phyloP scores from a whole-genome alignment of 2,888 invertebrate species.

The Clunio marinus region DNA sequence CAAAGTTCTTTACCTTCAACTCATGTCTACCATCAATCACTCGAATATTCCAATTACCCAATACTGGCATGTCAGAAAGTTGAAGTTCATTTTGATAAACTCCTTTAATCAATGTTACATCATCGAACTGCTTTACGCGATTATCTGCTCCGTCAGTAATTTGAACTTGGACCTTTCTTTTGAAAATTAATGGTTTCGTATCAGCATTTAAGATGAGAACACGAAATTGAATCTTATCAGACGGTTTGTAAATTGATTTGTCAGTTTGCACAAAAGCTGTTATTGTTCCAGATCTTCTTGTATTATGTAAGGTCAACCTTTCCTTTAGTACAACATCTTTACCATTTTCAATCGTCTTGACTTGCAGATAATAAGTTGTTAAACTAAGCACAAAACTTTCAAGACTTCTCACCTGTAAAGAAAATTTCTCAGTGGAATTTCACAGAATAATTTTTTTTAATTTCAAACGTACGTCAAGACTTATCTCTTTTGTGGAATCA shows the following conservation, averaged over 20 bases:
- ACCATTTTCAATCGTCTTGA: too few relatives aligned
- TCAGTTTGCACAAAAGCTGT: conserved; percentile 93
- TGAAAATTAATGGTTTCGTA: conserved; percentile 59
- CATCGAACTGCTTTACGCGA: conserved; percentile 74
- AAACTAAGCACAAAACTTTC: too few relatives aligned
- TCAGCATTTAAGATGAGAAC: conserved; percentile 71
- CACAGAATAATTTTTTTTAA: too few relatives aligned
- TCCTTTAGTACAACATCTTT: too few relatives aligned
- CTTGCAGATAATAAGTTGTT: too few relatives aligned
- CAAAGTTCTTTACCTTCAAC: conserved; percentile 46
- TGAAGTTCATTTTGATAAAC: conserved; percentile 71
- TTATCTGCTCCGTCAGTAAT: conserved; percentile 70
- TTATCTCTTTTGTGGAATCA: too few relatives aligned
- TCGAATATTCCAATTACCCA: conserved; percentile 84
- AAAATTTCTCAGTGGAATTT: too few relatives aligned
- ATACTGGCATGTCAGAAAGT: conserved; percentile 74
- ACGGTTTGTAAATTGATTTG: conserved; percentile 85
- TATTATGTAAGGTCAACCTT: too few relatives aligned
- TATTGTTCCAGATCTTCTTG: too few relatives aligned
- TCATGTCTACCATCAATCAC: conserved; percentile 55
- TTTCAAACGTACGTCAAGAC: too few relatives aligned
- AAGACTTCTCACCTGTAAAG: too few relatives aligned
- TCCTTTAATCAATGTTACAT: conserved; percentile 64
- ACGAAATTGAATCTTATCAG: conserved; percentile 75
- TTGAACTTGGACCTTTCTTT: conserved; percentile 41